Percentiles rank a stretch among this genome's conserved stretches.
These are phyloP conservation scores for Parazoanthus atlanticus DNA, from an alignment of 92 coral and sea anemone genomes.

Conservation along the genomic window DNA sequence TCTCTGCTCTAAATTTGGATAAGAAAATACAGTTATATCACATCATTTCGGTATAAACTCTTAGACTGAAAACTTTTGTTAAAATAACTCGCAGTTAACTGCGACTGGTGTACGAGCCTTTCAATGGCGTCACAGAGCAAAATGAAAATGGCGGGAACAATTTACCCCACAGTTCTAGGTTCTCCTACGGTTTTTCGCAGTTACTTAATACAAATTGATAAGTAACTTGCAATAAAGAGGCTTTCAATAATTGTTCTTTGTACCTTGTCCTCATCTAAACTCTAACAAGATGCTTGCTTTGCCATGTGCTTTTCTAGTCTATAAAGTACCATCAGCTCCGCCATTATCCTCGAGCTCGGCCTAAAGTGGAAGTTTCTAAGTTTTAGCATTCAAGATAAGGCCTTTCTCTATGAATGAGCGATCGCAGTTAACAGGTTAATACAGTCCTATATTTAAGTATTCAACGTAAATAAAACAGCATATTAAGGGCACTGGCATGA, in stretches of 20 bases:
- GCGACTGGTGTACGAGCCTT: not conserved
- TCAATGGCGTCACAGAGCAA: too few relatives aligned
- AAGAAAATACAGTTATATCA: not conserved
- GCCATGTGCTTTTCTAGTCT: too few relatives aligned
- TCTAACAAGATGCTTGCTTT: not conserved
- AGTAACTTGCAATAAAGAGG: not conserved
- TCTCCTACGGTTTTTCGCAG: not conserved
- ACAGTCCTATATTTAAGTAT: too few relatives aligned
- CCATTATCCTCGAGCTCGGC: too few relatives aligned
- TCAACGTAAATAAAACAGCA: too few relatives aligned
- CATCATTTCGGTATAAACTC: too few relatives aligned
- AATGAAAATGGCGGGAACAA: not conserved
- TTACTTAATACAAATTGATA: not conserved
- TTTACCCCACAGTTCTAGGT: not conserved
- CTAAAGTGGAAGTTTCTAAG: too few relatives aligned
- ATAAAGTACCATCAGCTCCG: too few relatives aligned
- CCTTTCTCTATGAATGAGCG: not conserved
- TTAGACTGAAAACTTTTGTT: not conserved
- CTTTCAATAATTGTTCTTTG: too few relatives aligned
- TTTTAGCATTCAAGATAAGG: not conserved
- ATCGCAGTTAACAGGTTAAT: not conserved
- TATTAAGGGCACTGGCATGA: too few relatives aligned
- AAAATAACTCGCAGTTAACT: not conserved
- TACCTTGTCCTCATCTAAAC: not conserved
- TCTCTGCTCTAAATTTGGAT: not conserved